A percentile compares a stretch with the other conserved stretches of the same genome.
Evolutionary conservation across 2,888 invertebrate genomes (phyloP).

Genomic region (Drosophila austrosaltans): DNA sequence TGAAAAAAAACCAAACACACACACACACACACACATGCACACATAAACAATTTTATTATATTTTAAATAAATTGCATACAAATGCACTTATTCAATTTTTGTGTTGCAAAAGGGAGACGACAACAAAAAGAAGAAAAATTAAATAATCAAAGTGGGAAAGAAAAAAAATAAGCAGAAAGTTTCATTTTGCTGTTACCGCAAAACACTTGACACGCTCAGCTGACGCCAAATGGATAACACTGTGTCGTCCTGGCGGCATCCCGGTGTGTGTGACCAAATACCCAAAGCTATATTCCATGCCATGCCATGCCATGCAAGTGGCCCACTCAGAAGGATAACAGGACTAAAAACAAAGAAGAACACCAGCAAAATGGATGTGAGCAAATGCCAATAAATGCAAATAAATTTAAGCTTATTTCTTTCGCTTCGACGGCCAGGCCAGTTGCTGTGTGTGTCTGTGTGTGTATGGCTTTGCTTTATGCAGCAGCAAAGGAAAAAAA

Average conservation of each 20-base stretch:
- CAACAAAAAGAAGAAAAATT: constrained; percentile 28
- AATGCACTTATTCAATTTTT: constrained; percentile 71
- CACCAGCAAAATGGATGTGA: constrained; percentile 31
- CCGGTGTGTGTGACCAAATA: constrained; percentile 22
- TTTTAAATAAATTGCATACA: constrained; percentile 73
- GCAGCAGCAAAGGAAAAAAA: constrained; percentile 15
- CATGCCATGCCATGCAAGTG: constrained; percentile 3
- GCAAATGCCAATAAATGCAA: constrained; percentile 61
- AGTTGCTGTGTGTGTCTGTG: background rate
- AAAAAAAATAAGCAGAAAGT: constrained; percentile 7
- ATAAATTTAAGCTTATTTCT: constrained; percentile 55
- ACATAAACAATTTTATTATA: constrained; percentile 32
- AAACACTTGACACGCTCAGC: constrained; percentile 74
- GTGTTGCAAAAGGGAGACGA: constrained; percentile 27
- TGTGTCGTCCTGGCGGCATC: constrained; percentile 22
- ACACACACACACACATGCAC: background rate
- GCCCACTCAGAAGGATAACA: constrained; percentile 22
- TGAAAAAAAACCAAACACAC: constrained; percentile 32
- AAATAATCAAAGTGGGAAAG: constrained; percentile 23
- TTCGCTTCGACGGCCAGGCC: constrained; percentile 26
- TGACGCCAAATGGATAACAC: constrained; percentile 65
- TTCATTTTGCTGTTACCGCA: constrained; percentile 58
- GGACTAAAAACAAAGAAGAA: constrained; percentile 25
- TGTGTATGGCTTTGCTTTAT: constrained; percentile 9
- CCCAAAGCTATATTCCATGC: constrained; percentile 21